These are phyloP conservation scores for Ophioderma brevispina DNA, from an alignment of 35 echinoderm and acorn worm genomes.

Conservation along the genomic window DNA sequence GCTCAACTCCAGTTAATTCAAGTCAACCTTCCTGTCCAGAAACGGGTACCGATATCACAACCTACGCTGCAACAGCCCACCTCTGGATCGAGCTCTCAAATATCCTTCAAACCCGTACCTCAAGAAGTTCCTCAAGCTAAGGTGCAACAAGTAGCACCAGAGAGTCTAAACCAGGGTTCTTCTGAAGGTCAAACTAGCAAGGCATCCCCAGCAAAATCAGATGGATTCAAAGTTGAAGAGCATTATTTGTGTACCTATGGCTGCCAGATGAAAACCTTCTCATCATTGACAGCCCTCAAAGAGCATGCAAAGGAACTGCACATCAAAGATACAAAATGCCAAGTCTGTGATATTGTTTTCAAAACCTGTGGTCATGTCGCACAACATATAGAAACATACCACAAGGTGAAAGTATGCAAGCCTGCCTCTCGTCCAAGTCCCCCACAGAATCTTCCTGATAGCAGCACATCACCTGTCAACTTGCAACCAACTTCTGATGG, in stretches of 20 bases:
- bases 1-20: too few species aligned
- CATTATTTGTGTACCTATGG: background rate
- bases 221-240: background rate
- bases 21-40: too few species aligned
- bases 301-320: background rate
- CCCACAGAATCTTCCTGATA: background rate
- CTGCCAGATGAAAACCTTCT: background rate
- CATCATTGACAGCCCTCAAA: background rate
- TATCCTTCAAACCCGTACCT: too few species aligned
- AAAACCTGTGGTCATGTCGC: background rate
- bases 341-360: background rate
- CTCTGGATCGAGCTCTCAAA: too few species aligned
- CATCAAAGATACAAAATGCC: background rate
- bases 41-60: too few species aligned
- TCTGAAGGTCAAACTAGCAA: too few species aligned
- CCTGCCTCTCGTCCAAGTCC: background rate
- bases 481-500: too few species aligned
- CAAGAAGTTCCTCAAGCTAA: too few species aligned
- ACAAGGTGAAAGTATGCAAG: background rate
- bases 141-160: too few species aligned
- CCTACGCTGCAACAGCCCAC: too few species aligned
- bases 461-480: background rate
- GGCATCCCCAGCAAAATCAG: too few species aligned
- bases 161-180: too few species aligned
- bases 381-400: background rate